A percentile compares a stretch with the other conserved stretches of the same genome.
phyloP scores from a whole-genome alignment of 2,113 vertebrate genomes.

The Furnarius figulus region DNA sequence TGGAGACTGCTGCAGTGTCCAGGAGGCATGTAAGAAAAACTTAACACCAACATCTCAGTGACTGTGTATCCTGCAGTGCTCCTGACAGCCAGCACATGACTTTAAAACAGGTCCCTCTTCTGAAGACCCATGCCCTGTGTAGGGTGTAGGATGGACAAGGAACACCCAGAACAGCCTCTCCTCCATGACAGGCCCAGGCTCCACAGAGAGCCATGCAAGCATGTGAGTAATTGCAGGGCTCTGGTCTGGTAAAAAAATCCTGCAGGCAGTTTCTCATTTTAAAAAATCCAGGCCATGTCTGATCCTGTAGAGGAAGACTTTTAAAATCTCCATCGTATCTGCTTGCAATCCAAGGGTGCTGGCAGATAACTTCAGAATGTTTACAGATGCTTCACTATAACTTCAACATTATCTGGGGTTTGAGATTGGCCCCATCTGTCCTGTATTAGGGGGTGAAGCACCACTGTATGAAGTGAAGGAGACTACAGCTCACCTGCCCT shows the following conservation, averaged over 20 bases:
- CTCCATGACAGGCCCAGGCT: background rate
- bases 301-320: background rate
- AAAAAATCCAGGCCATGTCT: background rate
- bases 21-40: background rate
- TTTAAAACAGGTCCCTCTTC: background rate
- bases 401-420: background rate
- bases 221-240: background rate
- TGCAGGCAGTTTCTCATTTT: background rate
- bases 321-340: background rate
- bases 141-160: background rate
- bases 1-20: background rate
- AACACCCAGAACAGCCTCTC: background rate
- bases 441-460: background rate
- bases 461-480: background rate
- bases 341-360: background rate
- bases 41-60: background rate
- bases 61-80: background rate
- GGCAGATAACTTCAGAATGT: background rate
- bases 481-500: slow-evolving; percentile 61
- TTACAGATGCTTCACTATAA: background rate
- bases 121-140: background rate
- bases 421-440: background rate
- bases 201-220: background rate
- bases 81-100: accelerated
- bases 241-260: background rate